Evolutionary conservation across 1,140 invertebrate species (phyloP).

Genomic region (Macrosteles quadrilineatus): DNA sequence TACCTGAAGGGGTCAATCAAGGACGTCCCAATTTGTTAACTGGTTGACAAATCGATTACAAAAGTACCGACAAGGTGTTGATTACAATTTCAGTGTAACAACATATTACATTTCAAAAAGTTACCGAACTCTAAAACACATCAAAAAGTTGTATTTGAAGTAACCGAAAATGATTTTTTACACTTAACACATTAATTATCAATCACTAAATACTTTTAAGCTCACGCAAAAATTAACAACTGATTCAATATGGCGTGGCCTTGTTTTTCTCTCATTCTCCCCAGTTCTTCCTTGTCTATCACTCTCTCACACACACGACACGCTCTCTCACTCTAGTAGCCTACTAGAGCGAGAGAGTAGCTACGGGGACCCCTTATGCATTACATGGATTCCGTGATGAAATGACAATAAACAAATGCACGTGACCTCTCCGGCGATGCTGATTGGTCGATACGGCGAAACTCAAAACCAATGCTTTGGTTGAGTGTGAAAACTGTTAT

Average conservation of each 20-base stretch:
- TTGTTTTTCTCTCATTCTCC: slow-evolving; percentile 48
- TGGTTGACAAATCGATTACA: slow-evolving; percentile 45
- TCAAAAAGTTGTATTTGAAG: no score
- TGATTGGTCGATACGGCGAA: slow-evolving; percentile 16
- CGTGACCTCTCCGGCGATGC: slow-evolving; percentile 30
- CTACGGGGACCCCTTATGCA: slow-evolving; percentile 45
- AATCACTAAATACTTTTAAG: slow-evolving; percentile 28
- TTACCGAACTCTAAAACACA: no score
- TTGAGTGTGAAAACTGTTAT: neutral
- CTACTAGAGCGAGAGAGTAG: neutral
- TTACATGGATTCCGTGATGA: slow-evolving; percentile 38
- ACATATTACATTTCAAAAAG: neutral
- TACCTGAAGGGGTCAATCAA: slow-evolving; percentile 45
- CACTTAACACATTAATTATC: neutral
- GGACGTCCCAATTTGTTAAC: slow-evolving; percentile 46
- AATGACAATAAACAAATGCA: slow-evolving; percentile 38
- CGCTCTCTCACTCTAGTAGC: slow-evolving; percentile 33
- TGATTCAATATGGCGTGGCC: slow-evolving; percentile 51
- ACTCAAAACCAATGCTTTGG: neutral
- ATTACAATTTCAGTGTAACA: slow-evolving; percentile 28
- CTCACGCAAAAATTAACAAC: slow-evolving; percentile 43
- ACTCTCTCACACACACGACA: slow-evolving; percentile 30
- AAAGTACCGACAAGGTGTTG: slow-evolving; percentile 42
- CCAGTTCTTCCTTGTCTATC: slow-evolving; percentile 41
- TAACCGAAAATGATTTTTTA: neutral